A percentile compares a stretch with the other conserved stretches of the same genome.
These are phyloP conservation scores for Ibidorhyncha struthersii DNA, from an alignment of 2,113 vertebrate species.

Conservation along the genomic window DNA sequence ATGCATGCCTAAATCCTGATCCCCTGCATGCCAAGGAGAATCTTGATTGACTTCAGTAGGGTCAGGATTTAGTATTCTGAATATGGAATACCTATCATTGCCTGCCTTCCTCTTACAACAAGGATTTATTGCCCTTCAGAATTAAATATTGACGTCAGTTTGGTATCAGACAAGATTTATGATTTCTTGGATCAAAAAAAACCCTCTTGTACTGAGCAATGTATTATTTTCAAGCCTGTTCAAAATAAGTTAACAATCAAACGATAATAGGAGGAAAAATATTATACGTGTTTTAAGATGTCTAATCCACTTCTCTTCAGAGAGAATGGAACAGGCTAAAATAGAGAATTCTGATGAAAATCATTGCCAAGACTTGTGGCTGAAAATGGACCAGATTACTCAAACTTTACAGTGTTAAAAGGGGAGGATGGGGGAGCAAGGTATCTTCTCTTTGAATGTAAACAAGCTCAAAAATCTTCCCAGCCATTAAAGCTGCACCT, in stretches of 20 bases:
- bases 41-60: constrained; percentile 3
- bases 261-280: background rate
- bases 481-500: background rate
- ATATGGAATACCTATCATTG: constrained; percentile 11
- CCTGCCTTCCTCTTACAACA: constrained; percentile 15
- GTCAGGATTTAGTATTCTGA: constrained; percentile 33
- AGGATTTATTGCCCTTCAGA: constrained; percentile 50
- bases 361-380: background rate
- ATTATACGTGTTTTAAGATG: background rate
- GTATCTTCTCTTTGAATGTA: background rate
- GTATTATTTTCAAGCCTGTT: background rate
- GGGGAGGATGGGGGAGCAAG: background rate
- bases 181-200: background rate
- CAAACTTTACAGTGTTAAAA: background rate
- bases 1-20: background rate
- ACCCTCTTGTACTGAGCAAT: background rate
- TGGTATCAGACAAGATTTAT: constrained; percentile 24
- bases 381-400: background rate
- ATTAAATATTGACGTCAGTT: constrained; percentile 47
- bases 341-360: background rate
- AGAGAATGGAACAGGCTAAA: background rate
- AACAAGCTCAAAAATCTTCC: background rate
- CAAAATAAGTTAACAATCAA: background rate
- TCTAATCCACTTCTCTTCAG: background rate
- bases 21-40: background rate